Percentiles rank a stretch among this genome's conserved stretches.
Conservation (phyloP, 2,888 invertebrate species). For the Anticlea derivata region DNA sequence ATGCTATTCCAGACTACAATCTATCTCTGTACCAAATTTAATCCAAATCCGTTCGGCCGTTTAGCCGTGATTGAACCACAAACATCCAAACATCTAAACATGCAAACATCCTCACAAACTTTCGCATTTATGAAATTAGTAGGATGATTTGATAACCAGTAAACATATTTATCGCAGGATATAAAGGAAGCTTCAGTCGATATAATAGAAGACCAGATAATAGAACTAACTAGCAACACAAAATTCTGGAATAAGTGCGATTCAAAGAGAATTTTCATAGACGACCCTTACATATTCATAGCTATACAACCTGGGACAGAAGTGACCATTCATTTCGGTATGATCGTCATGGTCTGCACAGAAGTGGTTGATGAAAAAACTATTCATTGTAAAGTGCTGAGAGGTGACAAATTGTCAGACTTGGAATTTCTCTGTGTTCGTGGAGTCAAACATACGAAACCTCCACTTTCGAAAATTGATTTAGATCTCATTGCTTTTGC, state of each 20-base stretch:
- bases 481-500: conserved; percentile 53
- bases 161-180: conserved; percentile 20
- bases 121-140: no score
- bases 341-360: conserved; percentile 47
- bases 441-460: conserved; percentile 45
- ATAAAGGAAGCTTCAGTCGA: conserved; percentile 14
- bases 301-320: conserved; percentile 47
- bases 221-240: conserved; percentile 46
- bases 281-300: conserved; percentile 48
- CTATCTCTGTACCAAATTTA: no score
- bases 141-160: no score
- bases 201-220: conserved; percentile 34
- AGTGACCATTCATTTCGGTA: conserved; percentile 48
- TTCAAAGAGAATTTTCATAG: conserved; percentile 49
- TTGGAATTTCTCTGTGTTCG: conserved; percentile 48
- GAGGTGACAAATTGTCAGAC: conserved; percentile 43
- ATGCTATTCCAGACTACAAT: no score
- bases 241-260: conserved; percentile 50
- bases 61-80: no score
- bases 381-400: conserved; percentile 48
- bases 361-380: conserved; percentile 41
- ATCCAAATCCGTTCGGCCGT: no score
- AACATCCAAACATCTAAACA: no score
- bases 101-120: no score
- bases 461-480: conserved; percentile 49